Conservation (phyloP, 2,888 invertebrate species). For the Schizotus pectinicornis region DNA sequence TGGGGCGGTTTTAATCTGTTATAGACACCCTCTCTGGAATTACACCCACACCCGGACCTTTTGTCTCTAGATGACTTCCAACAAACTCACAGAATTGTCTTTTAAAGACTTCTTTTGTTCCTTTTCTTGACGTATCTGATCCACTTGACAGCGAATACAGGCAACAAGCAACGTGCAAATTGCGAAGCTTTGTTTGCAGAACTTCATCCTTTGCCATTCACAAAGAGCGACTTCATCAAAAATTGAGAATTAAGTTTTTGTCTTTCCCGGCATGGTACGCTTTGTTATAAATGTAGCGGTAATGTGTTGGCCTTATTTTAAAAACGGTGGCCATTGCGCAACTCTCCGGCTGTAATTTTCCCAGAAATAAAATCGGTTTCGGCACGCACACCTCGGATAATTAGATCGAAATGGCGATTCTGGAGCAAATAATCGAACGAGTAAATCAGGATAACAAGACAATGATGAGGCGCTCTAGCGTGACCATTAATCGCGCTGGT, state of each 20-base stretch:
- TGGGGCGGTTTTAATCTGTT: slow-evolving; percentile 33
- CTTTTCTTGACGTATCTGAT: slow-evolving; percentile 39
- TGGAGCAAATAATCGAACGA: slow-evolving; percentile 43
- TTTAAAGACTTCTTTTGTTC: slow-evolving; percentile 40
- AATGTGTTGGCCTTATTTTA: not conserved
- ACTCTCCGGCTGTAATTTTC: not conserved
- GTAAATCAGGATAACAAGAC: slow-evolving; percentile 49
- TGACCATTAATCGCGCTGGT: slow-evolving; percentile 42
- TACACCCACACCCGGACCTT: slow-evolving; percentile 22
- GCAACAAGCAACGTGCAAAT: slow-evolving; percentile 46
- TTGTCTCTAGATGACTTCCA: slow-evolving; percentile 34
- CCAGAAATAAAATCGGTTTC: not conserved
- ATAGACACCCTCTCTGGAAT: slow-evolving; percentile 21
- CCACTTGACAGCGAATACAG: slow-evolving; percentile 36
- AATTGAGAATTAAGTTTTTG: slow-evolving; percentile 44
- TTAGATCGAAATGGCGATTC: slow-evolving; percentile 34
- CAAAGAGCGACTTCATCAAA: slow-evolving; percentile 45
- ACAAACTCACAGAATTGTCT: slow-evolving; percentile 32
- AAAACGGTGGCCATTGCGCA: not conserved
- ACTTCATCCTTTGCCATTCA: slow-evolving; percentile 29
- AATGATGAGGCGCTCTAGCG: slow-evolving; percentile 45
- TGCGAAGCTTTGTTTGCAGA: slow-evolving; percentile 44
- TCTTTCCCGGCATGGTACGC: slow-evolving; percentile 17
- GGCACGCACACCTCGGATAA: slow-evolving; percentile 37
- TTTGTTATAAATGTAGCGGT: slow-evolving; percentile 3